These are phyloP conservation scores for Antheraea assamensis DNA, from an alignment of 2,888 invertebrate species.

Conservation along the genomic window DNA sequence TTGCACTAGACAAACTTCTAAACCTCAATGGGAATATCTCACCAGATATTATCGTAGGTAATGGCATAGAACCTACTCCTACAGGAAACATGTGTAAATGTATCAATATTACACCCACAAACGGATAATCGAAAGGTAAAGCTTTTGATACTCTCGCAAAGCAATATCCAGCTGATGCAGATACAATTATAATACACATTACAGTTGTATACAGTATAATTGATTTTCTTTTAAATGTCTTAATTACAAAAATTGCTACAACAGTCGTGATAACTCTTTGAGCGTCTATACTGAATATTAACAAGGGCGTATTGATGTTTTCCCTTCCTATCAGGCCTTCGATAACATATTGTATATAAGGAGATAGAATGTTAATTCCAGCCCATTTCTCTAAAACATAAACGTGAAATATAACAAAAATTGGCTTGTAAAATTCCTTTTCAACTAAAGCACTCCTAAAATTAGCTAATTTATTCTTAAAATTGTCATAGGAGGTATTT, in stretches of 20 bases:
- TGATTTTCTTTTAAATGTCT: conserved; percentile 60
- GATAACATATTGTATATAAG: conserved; percentile 53
- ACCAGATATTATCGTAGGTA: conserved; percentile 86
- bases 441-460: conserved; percentile 42
- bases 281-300: conserved; percentile 59
- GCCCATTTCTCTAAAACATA: conserved; percentile 84
- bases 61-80: conserved; percentile 81
- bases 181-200: conserved; percentile 54
- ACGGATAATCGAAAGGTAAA: conserved; percentile 48
- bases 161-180: conserved; percentile 56
- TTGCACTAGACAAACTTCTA: conserved; percentile 79
- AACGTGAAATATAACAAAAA: conserved; percentile 80
- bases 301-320: conserved; percentile 46
- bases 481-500: background rate
- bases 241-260: conserved; percentile 60
- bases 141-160: conserved; percentile 40
- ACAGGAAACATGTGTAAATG: conserved; percentile 76
- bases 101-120: conserved; percentile 50
- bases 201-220: conserved; percentile 58
- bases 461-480: conserved; percentile 6
- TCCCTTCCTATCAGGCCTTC: conserved; percentile 52
- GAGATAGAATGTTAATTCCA: conserved; percentile 84
- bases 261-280: conserved; percentile 63
- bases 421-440: conserved; percentile 80
- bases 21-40: conserved; percentile 84